Base-by-base conservation (phyloP, 1,140 invertebrate species). In the Calosoma granatense region DNA sequence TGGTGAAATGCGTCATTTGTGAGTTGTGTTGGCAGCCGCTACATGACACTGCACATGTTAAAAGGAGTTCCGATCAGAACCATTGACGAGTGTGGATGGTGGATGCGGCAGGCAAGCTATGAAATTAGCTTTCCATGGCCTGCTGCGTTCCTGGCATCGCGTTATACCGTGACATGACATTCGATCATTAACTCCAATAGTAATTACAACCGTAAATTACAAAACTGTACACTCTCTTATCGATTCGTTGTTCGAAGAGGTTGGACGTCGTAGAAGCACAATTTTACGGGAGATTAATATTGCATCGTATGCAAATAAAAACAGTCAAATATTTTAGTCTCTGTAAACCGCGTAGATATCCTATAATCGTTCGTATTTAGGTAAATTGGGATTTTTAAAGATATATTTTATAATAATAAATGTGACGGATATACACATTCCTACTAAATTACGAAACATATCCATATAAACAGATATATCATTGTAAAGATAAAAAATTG, bases 181-280 rank as follows among this genome's bases (percentile, higher is more conserved):
- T 47, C 41, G 41, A 47, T 47, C 41, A 47, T 47, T 47, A 47
- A 47, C 41, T 47, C 41, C 41, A 47, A 47, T 47, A 47, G 41
- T 47, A 47, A 47, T 47, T 47, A 47, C 41, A 47, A 47, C 41
- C 41, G 41, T 47, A 47, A 47, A 47, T 47, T 47, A 47, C 41
- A 47, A 47, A 47, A 47, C 41, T 47, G 6, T 47, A 47, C 41
- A 17, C 9, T 47, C 41, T 17, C 6, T 47, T 47, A 47, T 47
- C 17, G 41, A 47, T 47, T 47, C 17, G 26, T 36, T 9, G 26
- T 36, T 36, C 26, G 26, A 36, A 36, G 26, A 36, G n/a, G 6
- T 9, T 36, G 6, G 26, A 36, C 26, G n/a, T 6, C 26, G 26
- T 36, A n/a, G n/a, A n/a, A n/a, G n/a, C n/a, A n/a, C n/a, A n/a